Base-by-base conservation (phyloP, 1,140 invertebrate genomes). In the Latrodectus geometricus region DNA sequence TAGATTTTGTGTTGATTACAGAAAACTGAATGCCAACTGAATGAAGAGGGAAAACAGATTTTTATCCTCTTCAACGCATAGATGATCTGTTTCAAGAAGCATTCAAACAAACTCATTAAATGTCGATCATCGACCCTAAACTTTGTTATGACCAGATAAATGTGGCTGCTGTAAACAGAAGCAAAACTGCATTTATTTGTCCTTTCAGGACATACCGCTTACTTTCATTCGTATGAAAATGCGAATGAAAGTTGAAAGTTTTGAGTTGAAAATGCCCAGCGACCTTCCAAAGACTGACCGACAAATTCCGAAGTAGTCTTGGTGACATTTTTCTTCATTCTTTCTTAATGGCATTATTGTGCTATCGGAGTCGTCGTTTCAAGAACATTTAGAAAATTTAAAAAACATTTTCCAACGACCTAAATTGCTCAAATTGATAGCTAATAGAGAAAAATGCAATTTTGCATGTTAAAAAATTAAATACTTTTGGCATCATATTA, bases 21-120 rank as follows among this genome's bases (percentile, higher is more conserved):
- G 92, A 52, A 49, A 76, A 48, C 73, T 93, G 21, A 93, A 93
- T 88, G 7, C 20, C 79, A 89, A 83, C 0, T n/a, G n/a, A n/a
- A n/a, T n/a, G n/a, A n/a, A n/a, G n/a, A n/a, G 92, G 90, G 0
- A 89, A 90, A 0, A 88, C 89, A 73, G 92, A 94, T 88, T 66
- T 8, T 17, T 94, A 91, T 89, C 93, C 93, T 88, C 83, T 94
- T 3, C 93, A 92, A 0, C 73, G 89, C 8, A 92, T 93, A 20
- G 91, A 92, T 15, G 91, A 92, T 23, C 88, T 89, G 12, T 83
- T 93, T 7, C 87, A 90, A 23, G 86, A 79, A 8, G 84, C 93
- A n/a, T n/a, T n/a, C 76, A 15, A 90, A 90, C 52, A 93, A 92
- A 83, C 89, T 52, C 11, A 7, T 12, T 72, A 9, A 7, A 72